Evolutionary conservation across 2,888 invertebrate species (phyloP).

Genomic region (Andrena bicolor): DNA sequence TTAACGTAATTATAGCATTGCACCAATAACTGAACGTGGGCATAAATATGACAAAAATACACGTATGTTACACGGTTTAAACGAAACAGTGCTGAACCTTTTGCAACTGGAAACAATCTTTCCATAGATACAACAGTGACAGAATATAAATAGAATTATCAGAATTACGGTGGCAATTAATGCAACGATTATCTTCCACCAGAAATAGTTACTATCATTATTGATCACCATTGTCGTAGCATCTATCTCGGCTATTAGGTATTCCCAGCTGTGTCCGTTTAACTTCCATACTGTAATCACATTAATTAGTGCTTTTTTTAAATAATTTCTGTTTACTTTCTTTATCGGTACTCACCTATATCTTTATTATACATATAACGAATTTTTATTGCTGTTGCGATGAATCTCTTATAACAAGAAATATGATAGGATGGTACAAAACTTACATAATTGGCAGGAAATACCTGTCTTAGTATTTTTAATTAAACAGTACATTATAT

Average conservation of each 20-base stretch:
- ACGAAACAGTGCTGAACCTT: conserved; percentile 43
- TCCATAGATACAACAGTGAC: conserved; percentile 36
- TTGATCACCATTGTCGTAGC: conserved; percentile 22
- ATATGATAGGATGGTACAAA: neutral
- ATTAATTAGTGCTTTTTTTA: neutral
- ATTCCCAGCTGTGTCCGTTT: conserved; percentile 20
- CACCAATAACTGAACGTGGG: conserved; percentile 23
- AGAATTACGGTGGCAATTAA: conserved; percentile 25
- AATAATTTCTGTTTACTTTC: neutral
- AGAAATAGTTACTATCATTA: conserved; percentile 27
- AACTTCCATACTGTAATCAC: conserved; percentile 25
- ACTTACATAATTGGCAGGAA: neutral
- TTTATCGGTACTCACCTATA: conserved; percentile 8
- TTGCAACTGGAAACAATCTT: conserved; percentile 34
- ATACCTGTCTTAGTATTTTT: neutral
- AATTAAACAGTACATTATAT: neutral
- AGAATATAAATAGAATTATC: conserved; percentile 42
- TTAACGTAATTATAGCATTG: conserved; percentile 40
- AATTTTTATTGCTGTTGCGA: neutral
- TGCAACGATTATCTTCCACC: conserved; percentile 32
- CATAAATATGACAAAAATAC: conserved; percentile 20
- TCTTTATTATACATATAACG: neutral
- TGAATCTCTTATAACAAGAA: neutral
- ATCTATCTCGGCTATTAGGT: conserved; percentile 29
- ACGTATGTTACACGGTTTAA: conserved; percentile 5